phyloP scores from a whole-genome alignment of 2,797 vertebrate genomes.

The Neosilurus hyrtlii region DNA sequence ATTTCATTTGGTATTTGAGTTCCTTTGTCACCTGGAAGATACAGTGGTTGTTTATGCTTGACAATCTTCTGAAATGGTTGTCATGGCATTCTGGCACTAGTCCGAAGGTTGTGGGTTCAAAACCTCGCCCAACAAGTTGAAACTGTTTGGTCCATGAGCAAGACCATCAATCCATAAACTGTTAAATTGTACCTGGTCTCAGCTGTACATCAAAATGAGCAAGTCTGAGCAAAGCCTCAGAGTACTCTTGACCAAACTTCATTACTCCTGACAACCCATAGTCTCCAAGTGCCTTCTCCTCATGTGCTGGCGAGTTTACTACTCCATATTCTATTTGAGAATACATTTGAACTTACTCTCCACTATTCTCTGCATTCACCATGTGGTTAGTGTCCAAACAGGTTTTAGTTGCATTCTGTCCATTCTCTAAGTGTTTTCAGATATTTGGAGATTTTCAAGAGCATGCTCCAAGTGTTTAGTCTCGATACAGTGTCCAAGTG shows the following conservation, averaged over 20 bases:
- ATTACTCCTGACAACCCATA: neutral
- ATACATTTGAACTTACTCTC: neutral
- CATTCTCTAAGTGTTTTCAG: conserved; percentile 12
- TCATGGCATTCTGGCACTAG: too few relatives aligned
- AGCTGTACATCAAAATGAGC: neutral
- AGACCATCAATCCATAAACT: neutral
- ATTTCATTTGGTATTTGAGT: too few relatives aligned
- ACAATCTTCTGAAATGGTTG: neutral
- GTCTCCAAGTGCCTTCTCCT: neutral
- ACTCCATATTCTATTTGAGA: neutral
- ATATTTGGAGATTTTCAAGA: conserved; percentile 23
- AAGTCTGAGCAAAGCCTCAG: neutral
- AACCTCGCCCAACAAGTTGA: neutral
- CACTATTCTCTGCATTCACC: neutral
- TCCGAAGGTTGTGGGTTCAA: neutral
- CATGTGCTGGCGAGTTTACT: neutral
- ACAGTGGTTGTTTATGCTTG: neutral
- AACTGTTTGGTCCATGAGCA: neutral
- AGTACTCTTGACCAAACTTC: neutral
- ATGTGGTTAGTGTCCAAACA: neutral
- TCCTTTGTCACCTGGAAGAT: neutral
- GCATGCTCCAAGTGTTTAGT: conserved; percentile 4
- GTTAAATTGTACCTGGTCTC: neutral
- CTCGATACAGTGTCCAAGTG: conserved; percentile 13
- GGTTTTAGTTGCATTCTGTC: neutral